Percentiles rank a stretch among this genome's conserved stretches.
Conservation (phyloP, 2,797 vertebrate species). For the Tamandua tetradactyla region DNA sequence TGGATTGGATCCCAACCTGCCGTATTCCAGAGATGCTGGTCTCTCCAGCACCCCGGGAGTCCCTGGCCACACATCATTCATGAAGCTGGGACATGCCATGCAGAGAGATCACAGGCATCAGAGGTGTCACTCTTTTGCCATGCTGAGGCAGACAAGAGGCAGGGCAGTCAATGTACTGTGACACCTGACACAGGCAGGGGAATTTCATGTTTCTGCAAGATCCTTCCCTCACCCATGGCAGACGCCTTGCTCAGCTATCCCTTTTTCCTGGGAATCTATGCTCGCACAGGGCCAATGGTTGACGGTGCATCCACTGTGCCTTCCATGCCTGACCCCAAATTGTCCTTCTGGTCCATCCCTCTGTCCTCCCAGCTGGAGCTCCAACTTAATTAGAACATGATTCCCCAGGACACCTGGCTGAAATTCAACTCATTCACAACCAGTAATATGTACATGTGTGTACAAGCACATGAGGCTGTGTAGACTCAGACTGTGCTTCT, state of each 20-base stretch:
- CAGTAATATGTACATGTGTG: too few species aligned
- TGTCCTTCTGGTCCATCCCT: not conserved
- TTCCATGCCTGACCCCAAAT: not conserved
- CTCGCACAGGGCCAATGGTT: fast-evolving
- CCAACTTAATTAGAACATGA: not conserved
- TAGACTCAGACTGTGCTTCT: not conserved
- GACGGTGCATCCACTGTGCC: not conserved
- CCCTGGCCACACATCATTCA: not conserved
- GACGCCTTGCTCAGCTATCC: not conserved
- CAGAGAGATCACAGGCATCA: not conserved
- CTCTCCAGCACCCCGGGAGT: not conserved
- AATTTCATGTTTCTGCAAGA: not conserved
- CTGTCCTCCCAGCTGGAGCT: not conserved
- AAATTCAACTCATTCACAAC: not conserved
- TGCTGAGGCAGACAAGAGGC: not conserved
- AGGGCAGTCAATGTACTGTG: not conserved
- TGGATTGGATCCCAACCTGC: not conserved
- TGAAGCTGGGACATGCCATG: not conserved
- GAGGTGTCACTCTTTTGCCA: not conserved
- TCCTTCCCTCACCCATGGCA: not conserved
- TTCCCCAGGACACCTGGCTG: not conserved
- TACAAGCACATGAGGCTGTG: fast-evolving
- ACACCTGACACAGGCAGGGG: not conserved
- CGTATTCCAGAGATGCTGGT: not conserved
- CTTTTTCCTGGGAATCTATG: not conserved